These are phyloP conservation scores for Helobdella robusta DNA, from an alignment of 2,888 invertebrate species.

Conservation along the genomic window DNA sequence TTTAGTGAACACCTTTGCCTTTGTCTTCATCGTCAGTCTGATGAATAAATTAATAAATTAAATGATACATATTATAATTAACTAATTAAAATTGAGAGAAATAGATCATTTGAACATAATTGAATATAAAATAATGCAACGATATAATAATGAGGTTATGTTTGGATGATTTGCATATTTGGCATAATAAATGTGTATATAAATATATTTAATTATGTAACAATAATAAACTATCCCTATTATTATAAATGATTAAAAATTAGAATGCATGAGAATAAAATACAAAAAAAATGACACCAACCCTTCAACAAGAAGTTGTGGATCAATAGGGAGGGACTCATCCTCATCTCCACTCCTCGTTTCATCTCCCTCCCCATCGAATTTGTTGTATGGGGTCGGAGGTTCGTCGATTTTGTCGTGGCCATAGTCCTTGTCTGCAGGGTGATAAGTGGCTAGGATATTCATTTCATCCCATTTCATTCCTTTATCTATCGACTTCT, in stretches of 20 bases:
- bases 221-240: too few relatives aligned
- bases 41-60: background rate
- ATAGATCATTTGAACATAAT: background rate
- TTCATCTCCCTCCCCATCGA: slow-evolving; percentile 21
- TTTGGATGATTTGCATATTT: too few relatives aligned
- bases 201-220: background rate
- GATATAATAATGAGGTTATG: too few relatives aligned
- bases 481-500: slow-evolving; percentile 24
- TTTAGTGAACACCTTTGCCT: slow-evolving; percentile 22
- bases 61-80: background rate
- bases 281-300: background rate
- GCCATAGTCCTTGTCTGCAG: slow-evolving; percentile 94
- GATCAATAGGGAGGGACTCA: slow-evolving; percentile 7
- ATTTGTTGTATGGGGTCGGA: slow-evolving; percentile 75
- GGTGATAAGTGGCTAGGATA: slow-evolving; percentile 93
- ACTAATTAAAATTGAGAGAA: background rate
- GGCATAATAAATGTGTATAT: too few relatives aligned
- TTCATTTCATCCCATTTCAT: slow-evolving; percentile 78
- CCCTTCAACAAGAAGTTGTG: slow-evolving; percentile 24
- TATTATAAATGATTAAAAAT: too few relatives aligned
- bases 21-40: slow-evolving; percentile 26
- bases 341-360: slow-evolving; percentile 22
- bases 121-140: too few relatives aligned
- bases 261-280: background rate
- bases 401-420: slow-evolving; percentile 90